These are phyloP conservation scores for Loris lydekkerianus DNA, from an alignment of 2,797 vertebrate genomes.

Conservation along the genomic window DNA sequence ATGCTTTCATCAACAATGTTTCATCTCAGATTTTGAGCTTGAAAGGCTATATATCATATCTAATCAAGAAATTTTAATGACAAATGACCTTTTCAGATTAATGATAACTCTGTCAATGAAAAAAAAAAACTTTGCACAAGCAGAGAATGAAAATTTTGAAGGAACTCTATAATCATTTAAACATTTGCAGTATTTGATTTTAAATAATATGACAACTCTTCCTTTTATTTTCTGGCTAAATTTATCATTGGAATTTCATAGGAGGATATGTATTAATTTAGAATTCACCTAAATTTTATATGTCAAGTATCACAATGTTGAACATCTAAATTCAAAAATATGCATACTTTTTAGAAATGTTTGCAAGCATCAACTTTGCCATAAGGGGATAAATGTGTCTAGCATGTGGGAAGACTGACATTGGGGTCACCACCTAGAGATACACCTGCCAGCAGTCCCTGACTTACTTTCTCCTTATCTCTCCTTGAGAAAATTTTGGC, in stretches of 20 bases:
- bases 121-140: background rate
- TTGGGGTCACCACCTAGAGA: background rate
- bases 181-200: constrained; percentile 17
- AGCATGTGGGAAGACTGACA: background rate
- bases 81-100: constrained; percentile 1
- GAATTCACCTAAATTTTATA: background rate
- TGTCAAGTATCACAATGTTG: background rate
- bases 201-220: constrained; percentile 24
- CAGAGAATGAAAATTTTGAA: background rate
- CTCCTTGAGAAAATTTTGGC: background rate
- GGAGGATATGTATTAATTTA: background rate
- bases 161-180: background rate
- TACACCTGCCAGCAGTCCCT: background rate
- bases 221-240: constrained; percentile 30
- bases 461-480: background rate
- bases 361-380: background rate
- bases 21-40: constrained; percentile 46
- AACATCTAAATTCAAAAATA: constrained; percentile 51
- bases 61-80: constrained; percentile 46
- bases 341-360: background rate
- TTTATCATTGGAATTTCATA: constrained; percentile 49
- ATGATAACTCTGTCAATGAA: background rate
- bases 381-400: constrained; percentile 5
- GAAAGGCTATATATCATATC: background rate
- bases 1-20: constrained; percentile 1